Evolutionary conservation across 1,140 invertebrate species (phyloP), one percentile per base, ranked within the genome.

Genomic region (Mya arenaria): DNA sequence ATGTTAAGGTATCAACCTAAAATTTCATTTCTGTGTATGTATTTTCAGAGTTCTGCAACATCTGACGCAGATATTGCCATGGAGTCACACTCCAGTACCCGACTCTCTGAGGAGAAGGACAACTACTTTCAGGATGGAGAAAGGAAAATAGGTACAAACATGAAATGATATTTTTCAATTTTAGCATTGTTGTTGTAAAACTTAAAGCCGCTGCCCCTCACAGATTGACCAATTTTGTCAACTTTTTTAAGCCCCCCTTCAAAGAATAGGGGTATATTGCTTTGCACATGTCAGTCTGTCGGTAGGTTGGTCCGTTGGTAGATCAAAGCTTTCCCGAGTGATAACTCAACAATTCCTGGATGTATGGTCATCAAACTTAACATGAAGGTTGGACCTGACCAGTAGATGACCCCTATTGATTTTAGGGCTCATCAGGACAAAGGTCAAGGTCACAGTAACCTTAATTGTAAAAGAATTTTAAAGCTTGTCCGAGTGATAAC

Each of bases 121-220:
- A 92, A 90, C 15, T 93, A 90, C 85, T 94, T 94, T 85, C 87
- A 90, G 39, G 94, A 94, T 86, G 93, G 93, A 0, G 88, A 88
- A n/a, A 85, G 93, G 56, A 92, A 92, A 85, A 93, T 94, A 37
- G 90, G 90, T 92, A 84, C 79, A 72, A n/a, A n/a, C n/a, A n/a
- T n/a, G 28, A 8, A 15, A 13, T 23, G 23, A 58, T 23, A 6
- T 8, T 28, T 58, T 8, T 58, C 28, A 23, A 58, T 58, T 58
- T 48, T 48, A 10, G n/a, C 44, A 13, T 48, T n/a, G 10, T 10
- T 13, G 10, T n/a, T 48, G 44, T 48, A 10, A 48, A 10, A 13
- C 44, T 48, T 13, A 10, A 48, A n/a, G 10, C 44, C n/a, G 44
- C n/a, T 13, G 10, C 10, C n/a, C 10, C 10, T n/a, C 44, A 48